Percentiles rank a stretch among this genome's conserved stretches.
phyloP scores from a whole-genome alignment of 2,888 invertebrate genomes.

The Endomychus coccineus region DNA sequence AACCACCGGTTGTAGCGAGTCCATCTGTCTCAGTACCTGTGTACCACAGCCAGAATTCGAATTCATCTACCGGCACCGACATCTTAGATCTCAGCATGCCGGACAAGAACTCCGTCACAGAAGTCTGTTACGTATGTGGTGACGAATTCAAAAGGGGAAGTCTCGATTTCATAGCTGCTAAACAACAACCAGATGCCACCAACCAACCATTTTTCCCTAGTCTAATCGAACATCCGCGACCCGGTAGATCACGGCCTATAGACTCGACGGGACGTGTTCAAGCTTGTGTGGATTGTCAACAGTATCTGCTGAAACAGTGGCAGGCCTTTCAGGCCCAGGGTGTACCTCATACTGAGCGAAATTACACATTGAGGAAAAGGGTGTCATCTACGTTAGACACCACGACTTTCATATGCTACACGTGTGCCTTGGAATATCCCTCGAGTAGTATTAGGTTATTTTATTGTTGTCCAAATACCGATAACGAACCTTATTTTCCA shows the following conservation, averaged over 20 bases:
- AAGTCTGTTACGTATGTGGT: constrained; percentile 86
- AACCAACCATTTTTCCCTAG: constrained; percentile 64
- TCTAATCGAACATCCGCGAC: constrained; percentile 73
- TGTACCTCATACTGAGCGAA: constrained; percentile 68
- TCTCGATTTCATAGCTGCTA: constrained; percentile 60
- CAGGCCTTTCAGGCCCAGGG: constrained; percentile 58
- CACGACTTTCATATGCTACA: constrained; percentile 80
- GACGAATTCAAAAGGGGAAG: constrained; percentile 81
- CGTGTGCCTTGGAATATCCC: constrained; percentile 75
- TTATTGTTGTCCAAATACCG: constrained; percentile 77
- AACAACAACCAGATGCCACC: constrained; percentile 45
- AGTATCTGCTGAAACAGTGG: constrained; percentile 84
- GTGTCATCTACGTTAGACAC: constrained; percentile 57
- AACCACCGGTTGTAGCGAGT: constrained; percentile 46
- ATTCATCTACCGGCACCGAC: constrained; percentile 64
- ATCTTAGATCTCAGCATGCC: constrained; percentile 87
- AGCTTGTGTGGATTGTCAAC: constrained; percentile 78
- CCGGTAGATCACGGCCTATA: constrained; percentile 78
- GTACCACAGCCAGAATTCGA: constrained; percentile 40
- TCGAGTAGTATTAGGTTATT: constrained; percentile 73
- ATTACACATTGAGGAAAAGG: constrained; percentile 73
- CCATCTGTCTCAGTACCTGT: constrained; percentile 41
- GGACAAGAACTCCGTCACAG: constrained; percentile 83
- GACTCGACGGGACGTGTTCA: constrained; percentile 68
- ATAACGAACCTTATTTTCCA: constrained; percentile 84